phyloP scores from a whole-genome alignment of 2,797 vertebrate species.

The Eutrigla gurnardus region DNA sequence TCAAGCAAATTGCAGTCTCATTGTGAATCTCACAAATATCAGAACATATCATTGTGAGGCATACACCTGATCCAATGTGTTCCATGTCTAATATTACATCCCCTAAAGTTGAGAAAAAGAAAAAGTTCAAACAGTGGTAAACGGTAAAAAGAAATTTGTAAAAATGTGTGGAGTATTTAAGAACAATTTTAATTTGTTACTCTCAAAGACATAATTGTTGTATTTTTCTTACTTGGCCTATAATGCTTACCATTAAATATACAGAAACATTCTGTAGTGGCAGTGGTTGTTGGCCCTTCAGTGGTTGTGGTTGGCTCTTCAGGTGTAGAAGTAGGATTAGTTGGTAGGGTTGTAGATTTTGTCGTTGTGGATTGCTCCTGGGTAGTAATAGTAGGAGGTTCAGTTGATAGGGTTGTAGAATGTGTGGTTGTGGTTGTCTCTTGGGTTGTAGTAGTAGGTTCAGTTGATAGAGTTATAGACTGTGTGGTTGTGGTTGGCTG shows the following conservation, averaged over 20 bases:
- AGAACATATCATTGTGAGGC: conserved; percentile 79
- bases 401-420: neutral
- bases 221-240: conserved; percentile 68
- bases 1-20: conserved; percentile 42
- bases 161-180: no score
- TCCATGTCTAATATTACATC: conserved; percentile 55
- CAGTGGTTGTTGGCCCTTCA: neutral
- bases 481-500: neutral
- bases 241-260: conserved; percentile 66
- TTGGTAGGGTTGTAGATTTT: neutral
- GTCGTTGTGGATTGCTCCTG: neutral
- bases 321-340: neutral
- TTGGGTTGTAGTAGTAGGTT: neutral
- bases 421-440: neutral
- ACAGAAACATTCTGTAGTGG: conserved; percentile 64
- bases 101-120: conserved; percentile 47
- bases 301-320: neutral
- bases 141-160: neutral
- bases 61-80: conserved; percentile 73
- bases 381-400: neutral
- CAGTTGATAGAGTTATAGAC: neutral
- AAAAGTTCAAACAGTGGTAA: neutral
- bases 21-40: conserved; percentile 73
- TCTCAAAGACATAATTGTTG: neutral
- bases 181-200: neutral